Evolutionary conservation across 1,140 invertebrate genomes (phyloP), one percentile per base, ranked within the genome.

Genomic region (Drosophila willistoni): DNA sequence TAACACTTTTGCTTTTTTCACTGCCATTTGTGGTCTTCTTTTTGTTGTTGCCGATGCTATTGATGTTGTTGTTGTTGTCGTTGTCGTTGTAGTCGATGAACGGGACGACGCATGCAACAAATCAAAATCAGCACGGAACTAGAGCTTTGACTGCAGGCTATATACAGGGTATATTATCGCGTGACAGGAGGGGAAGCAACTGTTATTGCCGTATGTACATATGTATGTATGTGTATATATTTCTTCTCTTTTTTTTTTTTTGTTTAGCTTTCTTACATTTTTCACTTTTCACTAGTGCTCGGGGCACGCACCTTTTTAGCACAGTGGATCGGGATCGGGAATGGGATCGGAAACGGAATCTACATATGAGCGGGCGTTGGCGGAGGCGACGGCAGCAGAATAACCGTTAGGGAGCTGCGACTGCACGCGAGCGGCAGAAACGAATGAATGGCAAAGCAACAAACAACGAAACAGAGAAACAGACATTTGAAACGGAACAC

Each of bases 91-190:
- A 73, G 63, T 71, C 42, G 51, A 59, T 76, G 71, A 41, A 60
- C 69, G 69, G 73, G 84, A 79, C 72, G 77, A 87, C 83, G 83
- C 83, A 89, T 89, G 80, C 84, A 89, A 84, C 84, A 83, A 82
- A 86, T 86, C 83, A 86, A 70, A 77, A 70, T 77, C 73, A 73
- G 73, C 73, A 77, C 73, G 73, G 60, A 77, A 77, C 70, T 73
- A 79, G 68, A 71, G 77, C 57, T 84, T 51, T 51, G 17, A 51
- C 44, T 51, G 44, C 19, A n/a, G 44, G 44, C 44, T 51, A 51
- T 51, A 51, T 51, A 51, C 34, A 60, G 57, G 57, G 57, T 39
- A 19, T 60, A 36, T 13, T 34, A 63, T 63, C 61, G 61, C 61
- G 61, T 51, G 61, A 77, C 73, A 77, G 73, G 62, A 75, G 68